Evolutionary conservation across 1,140 invertebrate species (phyloP).

Genomic region (Drosophila novamexicana): DNA sequence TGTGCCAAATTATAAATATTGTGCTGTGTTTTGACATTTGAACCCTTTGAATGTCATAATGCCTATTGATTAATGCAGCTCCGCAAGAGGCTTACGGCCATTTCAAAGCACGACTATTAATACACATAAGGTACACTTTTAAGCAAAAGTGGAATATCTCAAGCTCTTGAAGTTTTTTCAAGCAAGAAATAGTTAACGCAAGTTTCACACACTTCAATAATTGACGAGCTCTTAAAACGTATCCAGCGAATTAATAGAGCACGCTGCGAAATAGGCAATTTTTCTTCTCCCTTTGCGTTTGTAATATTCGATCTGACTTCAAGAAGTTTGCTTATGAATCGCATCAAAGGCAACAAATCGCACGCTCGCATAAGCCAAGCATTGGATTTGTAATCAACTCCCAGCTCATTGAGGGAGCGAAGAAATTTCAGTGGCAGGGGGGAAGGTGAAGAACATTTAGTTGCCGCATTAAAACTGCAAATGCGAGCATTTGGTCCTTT

Average conservation of each 20-base stretch:
- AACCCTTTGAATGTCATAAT: too few species aligned
- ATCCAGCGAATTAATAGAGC: background rate
- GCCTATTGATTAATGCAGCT: too few species aligned
- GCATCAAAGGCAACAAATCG: slow-evolving; percentile 11
- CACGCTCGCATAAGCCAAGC: background rate
- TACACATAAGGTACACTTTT: too few species aligned
- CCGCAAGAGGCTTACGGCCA: too few species aligned
- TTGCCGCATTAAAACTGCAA: slow-evolving; percentile 40
- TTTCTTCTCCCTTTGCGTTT: background rate
- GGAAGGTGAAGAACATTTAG: slow-evolving; percentile 15
- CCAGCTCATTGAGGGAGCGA: background rate
- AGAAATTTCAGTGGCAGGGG: background rate
- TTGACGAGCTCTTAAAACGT: background rate
- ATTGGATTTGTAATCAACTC: slow-evolving; percentile 27
- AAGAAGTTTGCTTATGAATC: slow-evolving; percentile 2
- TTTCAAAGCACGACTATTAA: too few species aligned
- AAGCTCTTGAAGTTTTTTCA: background rate
- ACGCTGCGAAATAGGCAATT: background rate
- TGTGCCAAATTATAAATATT: too few species aligned
- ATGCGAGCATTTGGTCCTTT: slow-evolving; percentile 24
- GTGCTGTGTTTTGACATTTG: too few species aligned
- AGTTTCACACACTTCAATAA: background rate
- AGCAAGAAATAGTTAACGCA: background rate
- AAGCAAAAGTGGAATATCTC: too few species aligned
- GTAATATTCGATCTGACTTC: slow-evolving; percentile 2